Conservation (phyloP, 2,113 vertebrate species). For the Mastomys coucha region DNA sequence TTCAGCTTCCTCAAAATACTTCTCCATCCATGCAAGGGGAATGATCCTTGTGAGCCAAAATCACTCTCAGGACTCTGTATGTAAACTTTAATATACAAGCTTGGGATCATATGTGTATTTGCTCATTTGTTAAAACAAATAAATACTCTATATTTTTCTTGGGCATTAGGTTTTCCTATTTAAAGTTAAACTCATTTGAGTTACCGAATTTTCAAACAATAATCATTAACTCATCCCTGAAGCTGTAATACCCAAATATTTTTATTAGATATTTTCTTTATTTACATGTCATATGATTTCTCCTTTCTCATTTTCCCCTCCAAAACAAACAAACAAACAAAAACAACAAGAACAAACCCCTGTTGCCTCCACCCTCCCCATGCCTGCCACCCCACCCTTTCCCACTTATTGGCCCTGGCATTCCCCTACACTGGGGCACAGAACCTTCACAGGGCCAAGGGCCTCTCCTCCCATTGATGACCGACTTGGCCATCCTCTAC, state of each 20-base stretch:
- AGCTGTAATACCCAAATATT: not conserved
- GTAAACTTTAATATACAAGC: not conserved
- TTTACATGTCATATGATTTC: too few relatives aligned
- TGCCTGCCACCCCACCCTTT: too few relatives aligned
- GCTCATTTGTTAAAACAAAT: constrained; percentile 3
- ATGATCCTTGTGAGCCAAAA: not conserved
- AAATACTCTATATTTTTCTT: not conserved
- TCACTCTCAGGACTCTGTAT: not conserved
- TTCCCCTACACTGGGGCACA: too few relatives aligned
- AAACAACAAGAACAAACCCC: too few relatives aligned
- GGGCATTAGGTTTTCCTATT: not conserved
- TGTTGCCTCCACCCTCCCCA: too few relatives aligned
- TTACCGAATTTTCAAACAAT: not conserved
- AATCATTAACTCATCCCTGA: not conserved
- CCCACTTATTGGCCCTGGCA: too few relatives aligned
- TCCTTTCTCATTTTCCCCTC: too few relatives aligned
- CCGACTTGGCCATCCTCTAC: too few relatives aligned
- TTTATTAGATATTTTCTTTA: too few relatives aligned
- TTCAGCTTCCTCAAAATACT: not conserved
- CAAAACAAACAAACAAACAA: too few relatives aligned
- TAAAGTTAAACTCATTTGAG: not conserved
- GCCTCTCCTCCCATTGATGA: too few relatives aligned
- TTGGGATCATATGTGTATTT: not conserved
- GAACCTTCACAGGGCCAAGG: too few relatives aligned
- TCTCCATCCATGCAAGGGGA: not conserved